These are phyloP conservation scores for Phymatocera aterrima DNA, from an alignment of 2,888 invertebrate genomes.

Conservation along the genomic window DNA sequence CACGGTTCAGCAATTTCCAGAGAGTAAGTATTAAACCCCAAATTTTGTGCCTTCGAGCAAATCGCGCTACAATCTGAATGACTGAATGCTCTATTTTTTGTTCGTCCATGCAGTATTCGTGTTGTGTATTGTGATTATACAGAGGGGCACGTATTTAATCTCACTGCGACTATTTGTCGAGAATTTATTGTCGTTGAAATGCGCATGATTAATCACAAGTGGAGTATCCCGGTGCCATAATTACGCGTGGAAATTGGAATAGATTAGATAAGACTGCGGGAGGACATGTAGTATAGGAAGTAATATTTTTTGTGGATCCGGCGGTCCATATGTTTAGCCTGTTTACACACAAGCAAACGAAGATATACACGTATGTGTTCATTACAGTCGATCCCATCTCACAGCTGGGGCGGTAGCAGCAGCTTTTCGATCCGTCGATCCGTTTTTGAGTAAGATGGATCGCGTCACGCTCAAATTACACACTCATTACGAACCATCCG, in stretches of 20 bases:
- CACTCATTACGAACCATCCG: slow-evolving; percentile 62
- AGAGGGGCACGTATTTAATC: background rate
- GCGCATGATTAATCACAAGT: slow-evolving; percentile 23
- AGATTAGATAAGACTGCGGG: slow-evolving; percentile 25
- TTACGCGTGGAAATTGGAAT: slow-evolving; percentile 35
- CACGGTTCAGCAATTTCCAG: background rate
- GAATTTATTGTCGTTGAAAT: slow-evolving; percentile 5
- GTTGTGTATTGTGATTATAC: background rate
- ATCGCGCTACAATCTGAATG: background rate
- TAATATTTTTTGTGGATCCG: slow-evolving; percentile 26
- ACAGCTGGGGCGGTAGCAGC: slow-evolving; percentile 33
- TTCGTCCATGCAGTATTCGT: background rate
- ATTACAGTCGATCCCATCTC: background rate
- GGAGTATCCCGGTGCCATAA: background rate
- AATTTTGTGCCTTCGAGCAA: too few species aligned
- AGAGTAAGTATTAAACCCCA: background rate
- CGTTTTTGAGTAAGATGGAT: slow-evolving; percentile 45
- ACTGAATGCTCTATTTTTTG: background rate
- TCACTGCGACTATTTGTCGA: slow-evolving; percentile 16
- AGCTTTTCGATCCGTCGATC: slow-evolving; percentile 40
- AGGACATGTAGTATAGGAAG: slow-evolving; percentile 10
- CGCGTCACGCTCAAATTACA: slow-evolving; percentile 61
- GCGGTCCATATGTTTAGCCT: slow-evolving; percentile 27
- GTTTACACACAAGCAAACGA: background rate
- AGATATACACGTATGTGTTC: background rate